These are phyloP conservation scores for Streptopelia turtur DNA, from an alignment of 2,797 vertebrate species.

Conservation along the genomic window DNA sequence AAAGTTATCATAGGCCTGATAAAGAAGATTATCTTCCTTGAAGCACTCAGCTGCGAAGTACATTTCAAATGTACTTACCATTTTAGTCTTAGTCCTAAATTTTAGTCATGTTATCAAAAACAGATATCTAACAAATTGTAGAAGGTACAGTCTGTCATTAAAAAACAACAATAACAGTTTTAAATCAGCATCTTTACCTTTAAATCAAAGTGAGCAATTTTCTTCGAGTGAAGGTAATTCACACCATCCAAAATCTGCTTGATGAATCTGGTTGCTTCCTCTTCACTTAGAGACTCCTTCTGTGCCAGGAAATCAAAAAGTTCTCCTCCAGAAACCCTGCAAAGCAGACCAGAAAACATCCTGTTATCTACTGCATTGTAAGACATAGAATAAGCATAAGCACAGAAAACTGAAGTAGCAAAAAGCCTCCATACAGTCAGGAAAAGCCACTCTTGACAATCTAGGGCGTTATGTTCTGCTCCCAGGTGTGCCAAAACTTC, in stretches of 20 bases:
- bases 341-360: neutral
- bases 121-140: neutral
- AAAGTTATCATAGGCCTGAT: neutral
- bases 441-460: neutral
- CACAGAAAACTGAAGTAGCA: neutral
- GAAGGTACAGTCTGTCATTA: neutral
- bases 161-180: neutral
- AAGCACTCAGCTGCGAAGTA: neutral
- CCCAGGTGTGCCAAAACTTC: neutral
- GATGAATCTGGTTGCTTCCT: conserved; percentile 96
- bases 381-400: neutral
- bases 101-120: neutral
- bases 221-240: conserved; percentile 91
- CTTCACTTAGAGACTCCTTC: conserved; percentile 96
- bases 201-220: conserved; percentile 95
- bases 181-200: conserved; percentile 83
- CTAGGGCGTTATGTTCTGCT: neutral
- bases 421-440: neutral
- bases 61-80: neutral
- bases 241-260: conserved; percentile 97
- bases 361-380: neutral
- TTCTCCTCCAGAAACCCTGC: conserved; percentile 91
- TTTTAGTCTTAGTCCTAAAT: neutral
- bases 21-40: neutral
- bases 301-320: conserved; percentile 94